Conservation (phyloP, 1,140 invertebrate species). For the Liolophura sinensis region DNA sequence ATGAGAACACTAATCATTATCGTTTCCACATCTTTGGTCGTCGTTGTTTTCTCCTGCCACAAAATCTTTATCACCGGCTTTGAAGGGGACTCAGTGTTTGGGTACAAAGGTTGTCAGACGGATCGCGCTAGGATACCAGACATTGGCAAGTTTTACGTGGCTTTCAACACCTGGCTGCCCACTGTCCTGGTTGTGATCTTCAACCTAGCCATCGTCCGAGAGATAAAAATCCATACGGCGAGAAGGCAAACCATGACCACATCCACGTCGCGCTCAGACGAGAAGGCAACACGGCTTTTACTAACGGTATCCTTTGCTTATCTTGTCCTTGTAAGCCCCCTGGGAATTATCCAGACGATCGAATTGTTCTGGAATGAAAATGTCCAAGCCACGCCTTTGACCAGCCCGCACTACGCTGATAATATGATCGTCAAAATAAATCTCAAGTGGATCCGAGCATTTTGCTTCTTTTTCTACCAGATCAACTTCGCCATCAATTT, state of each 20-base stretch:
- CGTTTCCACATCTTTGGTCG: constrained; percentile 15
- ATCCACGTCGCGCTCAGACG: constrained; percentile 28
- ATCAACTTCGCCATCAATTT: constrained; percentile 43
- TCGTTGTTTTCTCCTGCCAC: constrained; percentile 34
- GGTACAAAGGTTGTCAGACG: constrained; percentile 42
- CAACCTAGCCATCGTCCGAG: constrained; percentile 29
- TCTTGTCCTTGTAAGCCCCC: constrained; percentile 34
- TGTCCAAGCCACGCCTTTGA: constrained; percentile 13
- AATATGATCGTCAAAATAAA: constrained; percentile 30
- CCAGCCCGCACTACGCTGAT: constrained; percentile 17
- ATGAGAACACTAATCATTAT: constrained; percentile 19
- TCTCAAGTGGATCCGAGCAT: constrained; percentile 38
- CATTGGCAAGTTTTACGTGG: constrained; percentile 41
- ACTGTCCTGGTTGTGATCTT: constrained; percentile 28
- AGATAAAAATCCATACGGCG: constrained; percentile 20
- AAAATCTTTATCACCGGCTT: constrained; percentile 45
- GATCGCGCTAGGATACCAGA: constrained; percentile 29
- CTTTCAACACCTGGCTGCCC: constrained; percentile 41
- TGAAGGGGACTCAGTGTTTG: constrained; percentile 42
- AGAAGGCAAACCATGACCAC: constrained; percentile 24
- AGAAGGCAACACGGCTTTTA: constrained; percentile 29
- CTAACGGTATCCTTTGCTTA: constrained; percentile 31
- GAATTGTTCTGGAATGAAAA: constrained; percentile 35
- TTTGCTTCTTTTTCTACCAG: constrained; percentile 46
- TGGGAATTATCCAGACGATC: constrained; percentile 34